phyloP scores from a whole-genome alignment of 2,888 invertebrate species.

The Mesoligia furuncula region DNA sequence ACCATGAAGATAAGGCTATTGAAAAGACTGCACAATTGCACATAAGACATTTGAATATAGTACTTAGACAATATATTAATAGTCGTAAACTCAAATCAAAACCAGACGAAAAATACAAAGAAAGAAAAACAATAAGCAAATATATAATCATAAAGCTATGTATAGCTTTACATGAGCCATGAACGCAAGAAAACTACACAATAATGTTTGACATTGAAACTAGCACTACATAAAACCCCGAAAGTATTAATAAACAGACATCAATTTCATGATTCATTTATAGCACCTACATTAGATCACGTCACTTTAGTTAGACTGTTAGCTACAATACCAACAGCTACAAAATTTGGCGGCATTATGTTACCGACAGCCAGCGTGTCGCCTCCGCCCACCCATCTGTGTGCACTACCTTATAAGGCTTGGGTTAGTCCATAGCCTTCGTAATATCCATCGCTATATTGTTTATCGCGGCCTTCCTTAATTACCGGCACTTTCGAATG shows the following conservation, averaged over 20 bases:
- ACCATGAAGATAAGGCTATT: conserved; percentile 26
- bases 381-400: conserved; percentile 71
- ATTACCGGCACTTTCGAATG: conserved; percentile 80
- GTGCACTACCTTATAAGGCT: conserved; percentile 68
- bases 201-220: conserved; percentile 7
- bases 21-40: not conserved
- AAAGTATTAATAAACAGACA: not conserved
- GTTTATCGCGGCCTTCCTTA: conserved; percentile 76
- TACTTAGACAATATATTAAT: not conserved
- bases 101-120: not conserved
- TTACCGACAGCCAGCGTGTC: conserved; percentile 72
- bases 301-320: conserved; percentile 23
- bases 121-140: not conserved
- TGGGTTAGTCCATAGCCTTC: conserved; percentile 70
- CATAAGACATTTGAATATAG: not conserved
- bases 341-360: conserved; percentile 52
- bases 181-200: not conserved
- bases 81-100: not conserved
- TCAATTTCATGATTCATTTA: conserved; percentile 13
- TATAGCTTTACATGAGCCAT: not conserved
- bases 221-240: conserved; percentile 1
- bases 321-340: conserved; percentile 30
- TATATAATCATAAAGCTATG: not conserved
- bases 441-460: conserved; percentile 71
- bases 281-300: conserved; percentile 9